These are phyloP conservation scores for Zaprionus taronus DNA, from an alignment of 1,140 invertebrate genomes.

Conservation along the genomic window DNA sequence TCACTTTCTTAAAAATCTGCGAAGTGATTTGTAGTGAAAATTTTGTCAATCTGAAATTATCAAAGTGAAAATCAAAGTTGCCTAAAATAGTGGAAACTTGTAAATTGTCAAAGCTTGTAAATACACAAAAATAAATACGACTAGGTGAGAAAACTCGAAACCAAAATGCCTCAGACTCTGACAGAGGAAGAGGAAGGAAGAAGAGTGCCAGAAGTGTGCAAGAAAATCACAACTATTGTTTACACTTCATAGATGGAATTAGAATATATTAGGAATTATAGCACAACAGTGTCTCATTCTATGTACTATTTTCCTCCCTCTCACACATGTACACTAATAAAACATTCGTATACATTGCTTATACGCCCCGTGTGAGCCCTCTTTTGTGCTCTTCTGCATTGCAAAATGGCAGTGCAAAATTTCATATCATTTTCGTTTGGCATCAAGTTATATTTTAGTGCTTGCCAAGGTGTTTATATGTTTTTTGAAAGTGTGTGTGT, in stretches of 20 bases:
- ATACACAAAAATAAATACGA: slow-evolving; percentile 21
- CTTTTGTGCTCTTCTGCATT: not conserved
- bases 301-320: too few relatives aligned
- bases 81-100: slow-evolving; percentile 33
- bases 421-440: not conserved
- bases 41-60: slow-evolving; percentile 79
- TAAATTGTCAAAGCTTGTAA: slow-evolving; percentile 66
- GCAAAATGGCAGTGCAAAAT: too few relatives aligned
- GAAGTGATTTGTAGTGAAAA: slow-evolving; percentile 44
- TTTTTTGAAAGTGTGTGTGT: too few relatives aligned
- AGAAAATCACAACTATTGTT: slow-evolving; percentile 15
- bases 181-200: too few relatives aligned
- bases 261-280: too few relatives aligned
- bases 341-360: not conserved
- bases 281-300: not conserved
- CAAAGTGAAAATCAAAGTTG: slow-evolving; percentile 75
- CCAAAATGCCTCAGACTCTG: not conserved
- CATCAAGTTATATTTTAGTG: not conserved
- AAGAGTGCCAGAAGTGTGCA: not conserved
- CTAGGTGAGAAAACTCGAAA: slow-evolving; percentile 3
- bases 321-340: not conserved
- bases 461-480: too few relatives aligned
- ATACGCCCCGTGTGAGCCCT: not conserved
- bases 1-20: slow-evolving; percentile 27
- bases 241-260: not conserved